A percentile compares a stretch with the other conserved stretches of the same genome.
These are phyloP conservation scores for Leptestheria dahalacensis DNA, from an alignment of 1,140 invertebrate genomes.

Conservation along the genomic window DNA sequence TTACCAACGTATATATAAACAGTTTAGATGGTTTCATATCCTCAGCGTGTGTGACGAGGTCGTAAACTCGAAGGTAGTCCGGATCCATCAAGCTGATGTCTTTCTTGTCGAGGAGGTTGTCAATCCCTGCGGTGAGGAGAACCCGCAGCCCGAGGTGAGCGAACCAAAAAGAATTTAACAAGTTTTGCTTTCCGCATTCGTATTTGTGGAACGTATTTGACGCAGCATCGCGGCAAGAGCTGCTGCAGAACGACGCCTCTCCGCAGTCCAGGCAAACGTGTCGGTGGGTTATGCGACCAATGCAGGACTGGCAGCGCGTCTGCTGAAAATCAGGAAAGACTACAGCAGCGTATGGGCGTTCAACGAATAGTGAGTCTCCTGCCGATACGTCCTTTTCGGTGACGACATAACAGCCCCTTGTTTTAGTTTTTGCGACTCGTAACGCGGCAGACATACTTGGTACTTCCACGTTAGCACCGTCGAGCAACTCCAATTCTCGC, in stretches of 20 bases:
- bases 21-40: slow-evolving; percentile 41
- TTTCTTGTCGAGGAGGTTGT: slow-evolving; percentile 16
- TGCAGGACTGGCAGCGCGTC: slow-evolving; percentile 63
- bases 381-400: slow-evolving; percentile 36
- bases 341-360: slow-evolving; percentile 56
- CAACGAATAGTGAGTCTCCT: slow-evolving; percentile 62
- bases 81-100: too few relatives aligned
- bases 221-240: slow-evolving; percentile 41
- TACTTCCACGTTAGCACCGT: neutral
- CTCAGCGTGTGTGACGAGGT: slow-evolving; percentile 35
- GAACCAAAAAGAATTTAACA: slow-evolving; percentile 52
- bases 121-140: slow-evolving; percentile 29
- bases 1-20: slow-evolving; percentile 47
- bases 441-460: neutral
- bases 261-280: slow-evolving; percentile 46
- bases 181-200: slow-evolving; percentile 49
- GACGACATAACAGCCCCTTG: slow-evolving; percentile 36
- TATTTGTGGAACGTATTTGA: slow-evolving; percentile 46
- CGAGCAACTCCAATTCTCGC: neutral
- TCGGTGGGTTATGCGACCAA: slow-evolving; percentile 36
- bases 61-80: slow-evolving; percentile 35
- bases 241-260: slow-evolving; percentile 45
- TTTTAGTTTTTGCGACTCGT: slow-evolving; percentile 13
- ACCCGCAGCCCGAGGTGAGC: slow-evolving; percentile 55
- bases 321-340: slow-evolving; percentile 44